These are phyloP conservation scores for Oncorhynchus keta DNA, from an alignment of 2,113 vertebrate species.

Conservation along the genomic window DNA sequence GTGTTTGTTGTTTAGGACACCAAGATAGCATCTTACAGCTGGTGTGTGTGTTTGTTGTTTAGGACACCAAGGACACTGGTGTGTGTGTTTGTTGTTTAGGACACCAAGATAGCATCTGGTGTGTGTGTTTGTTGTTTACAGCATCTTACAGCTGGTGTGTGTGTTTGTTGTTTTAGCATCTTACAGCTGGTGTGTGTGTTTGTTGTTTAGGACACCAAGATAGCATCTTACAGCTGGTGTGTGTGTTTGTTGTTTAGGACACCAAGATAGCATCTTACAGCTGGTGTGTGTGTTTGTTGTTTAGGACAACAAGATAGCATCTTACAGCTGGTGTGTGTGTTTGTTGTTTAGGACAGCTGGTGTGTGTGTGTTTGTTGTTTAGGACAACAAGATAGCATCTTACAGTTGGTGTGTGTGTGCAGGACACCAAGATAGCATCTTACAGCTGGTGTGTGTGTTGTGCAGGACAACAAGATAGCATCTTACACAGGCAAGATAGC, in stretches of 20 bases:
- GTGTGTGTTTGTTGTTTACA: too few species aligned
- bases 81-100: constrained; percentile 73
- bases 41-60: constrained; percentile 18
- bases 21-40: too few species aligned
- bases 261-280: too few species aligned
- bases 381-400: too few species aligned
- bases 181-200: constrained; percentile 20
- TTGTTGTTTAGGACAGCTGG: too few species aligned
- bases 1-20: constrained; percentile 2
- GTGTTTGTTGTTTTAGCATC: constrained; percentile 80
- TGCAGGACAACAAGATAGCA: too few species aligned
- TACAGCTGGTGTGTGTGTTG: constrained; percentile 19
- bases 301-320: constrained; percentile 88
- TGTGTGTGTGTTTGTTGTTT: constrained; percentile 12
- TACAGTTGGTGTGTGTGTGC: constrained; percentile 20
- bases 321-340: constrained; percentile 20
- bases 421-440: too few species aligned
- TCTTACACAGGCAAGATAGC: constrained; percentile 89
- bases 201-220: background rate
- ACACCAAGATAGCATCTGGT: constrained; percentile 90
- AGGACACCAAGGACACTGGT: constrained; percentile 18
- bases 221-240: constrained; percentile 26
- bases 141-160: constrained; percentile 73
- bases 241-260: too few species aligned
- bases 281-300: constrained; percentile 53